Conservation (phyloP, 2,113 vertebrate species). For the Kryptolebias marmoratus region DNA sequence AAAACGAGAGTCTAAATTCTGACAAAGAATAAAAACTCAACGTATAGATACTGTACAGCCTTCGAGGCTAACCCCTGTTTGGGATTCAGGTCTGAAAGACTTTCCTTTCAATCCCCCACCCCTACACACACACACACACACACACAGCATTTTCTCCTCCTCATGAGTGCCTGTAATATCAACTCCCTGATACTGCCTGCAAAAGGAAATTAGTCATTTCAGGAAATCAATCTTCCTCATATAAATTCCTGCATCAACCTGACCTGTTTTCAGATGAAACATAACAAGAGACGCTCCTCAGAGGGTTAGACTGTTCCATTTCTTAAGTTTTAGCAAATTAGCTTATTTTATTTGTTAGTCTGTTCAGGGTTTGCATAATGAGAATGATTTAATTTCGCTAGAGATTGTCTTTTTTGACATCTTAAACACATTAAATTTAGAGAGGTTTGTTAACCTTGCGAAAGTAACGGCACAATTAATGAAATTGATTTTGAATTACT, state of each 20-base stretch:
- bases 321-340: slow-evolving; percentile 52
- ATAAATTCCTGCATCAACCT: slow-evolving; percentile 68
- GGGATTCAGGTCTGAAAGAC: slow-evolving; percentile 59
- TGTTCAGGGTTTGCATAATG: slow-evolving; percentile 35
- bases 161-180: slow-evolving; percentile 65
- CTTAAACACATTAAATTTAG: slow-evolving; percentile 33
- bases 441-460: not conserved
- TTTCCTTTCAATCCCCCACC: slow-evolving; percentile 49
- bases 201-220: slow-evolving; percentile 70
- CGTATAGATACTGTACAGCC: no score
- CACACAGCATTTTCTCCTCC: slow-evolving; percentile 29
- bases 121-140: slow-evolving; percentile 10
- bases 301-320: slow-evolving; percentile 26
- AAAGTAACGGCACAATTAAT: slow-evolving; percentile 34
- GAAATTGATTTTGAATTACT: slow-evolving; percentile 27
- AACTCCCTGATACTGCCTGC: slow-evolving; percentile 58
- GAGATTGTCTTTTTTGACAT: slow-evolving; percentile 28
- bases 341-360: slow-evolving; percentile 52
- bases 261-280: slow-evolving; percentile 66
- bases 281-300: slow-evolving; percentile 42
- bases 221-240: slow-evolving; percentile 72
- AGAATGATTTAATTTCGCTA: slow-evolving; percentile 41
- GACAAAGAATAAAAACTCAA: no score
- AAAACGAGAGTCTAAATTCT: no score
- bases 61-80: slow-evolving; percentile 56